Percentiles rank a stretch among this genome's conserved stretches.
Evolutionary conservation across 1,140 invertebrate species (phyloP).

Genomic region (Branchinecta lindahli): DNA sequence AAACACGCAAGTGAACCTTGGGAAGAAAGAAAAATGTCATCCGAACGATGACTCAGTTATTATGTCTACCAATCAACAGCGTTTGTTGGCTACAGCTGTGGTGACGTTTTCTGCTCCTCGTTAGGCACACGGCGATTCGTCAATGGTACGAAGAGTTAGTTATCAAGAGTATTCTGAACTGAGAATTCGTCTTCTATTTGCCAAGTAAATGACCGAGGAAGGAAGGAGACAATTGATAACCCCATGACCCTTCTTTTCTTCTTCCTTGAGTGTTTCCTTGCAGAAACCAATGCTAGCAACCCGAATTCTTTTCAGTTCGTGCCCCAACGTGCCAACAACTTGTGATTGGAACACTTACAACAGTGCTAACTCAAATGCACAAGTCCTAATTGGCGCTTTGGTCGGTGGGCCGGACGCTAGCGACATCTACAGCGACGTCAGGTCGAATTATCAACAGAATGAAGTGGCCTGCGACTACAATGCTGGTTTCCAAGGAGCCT

Average conservation of each 20-base stretch:
- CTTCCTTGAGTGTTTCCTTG: too few species aligned
- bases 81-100: too few species aligned
- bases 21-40: too few species aligned
- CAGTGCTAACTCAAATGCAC: slow-evolving; percentile 27
- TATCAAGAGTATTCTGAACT: too few species aligned
- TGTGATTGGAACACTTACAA: slow-evolving; percentile 26
- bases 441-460: slow-evolving; percentile 30
- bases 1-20: too few species aligned
- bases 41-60: too few species aligned
- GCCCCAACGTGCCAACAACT: slow-evolving; percentile 24
- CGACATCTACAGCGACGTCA: slow-evolving; percentile 29
- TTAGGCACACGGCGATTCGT: too few species aligned
- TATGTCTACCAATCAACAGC: too few species aligned
- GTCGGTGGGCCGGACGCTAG: slow-evolving; percentile 32
- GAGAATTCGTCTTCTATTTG: not conserved
- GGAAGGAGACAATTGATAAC: not conserved
- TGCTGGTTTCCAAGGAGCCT: slow-evolving; percentile 29
- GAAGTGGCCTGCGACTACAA: slow-evolving; percentile 35
- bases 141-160: too few species aligned
- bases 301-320: slow-evolving; percentile 23
- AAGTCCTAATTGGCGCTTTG: slow-evolving; percentile 31
- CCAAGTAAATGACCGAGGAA: not conserved
- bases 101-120: too few species aligned
- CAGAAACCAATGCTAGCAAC: not conserved
- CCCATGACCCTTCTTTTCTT: not conserved